phyloP scores from a whole-genome alignment of 2,113 vertebrate species.

The Drymodes brunneopygia region DNA sequence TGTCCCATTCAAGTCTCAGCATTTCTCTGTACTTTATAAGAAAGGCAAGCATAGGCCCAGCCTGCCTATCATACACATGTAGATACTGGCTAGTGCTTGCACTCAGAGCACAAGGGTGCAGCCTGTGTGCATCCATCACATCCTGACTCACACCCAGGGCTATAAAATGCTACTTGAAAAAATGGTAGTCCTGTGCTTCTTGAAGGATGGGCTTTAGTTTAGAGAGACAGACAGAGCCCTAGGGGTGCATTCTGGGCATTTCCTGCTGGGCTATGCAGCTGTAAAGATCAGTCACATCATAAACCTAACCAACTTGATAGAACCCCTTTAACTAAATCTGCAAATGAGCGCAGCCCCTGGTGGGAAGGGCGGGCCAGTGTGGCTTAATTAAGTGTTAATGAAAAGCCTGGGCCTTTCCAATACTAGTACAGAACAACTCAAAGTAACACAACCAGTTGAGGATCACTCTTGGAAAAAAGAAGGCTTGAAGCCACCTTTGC shows the following conservation, averaged over 20 bases:
- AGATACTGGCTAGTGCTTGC: neutral
- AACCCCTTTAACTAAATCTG: constrained; percentile 56
- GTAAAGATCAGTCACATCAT: constrained; percentile 63
- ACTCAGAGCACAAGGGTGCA: neutral
- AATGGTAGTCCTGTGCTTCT: constrained; percentile 51
- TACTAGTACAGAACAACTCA: neutral
- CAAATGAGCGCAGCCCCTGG: constrained; percentile 68
- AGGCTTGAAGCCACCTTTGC: neutral
- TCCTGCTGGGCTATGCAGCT: constrained; percentile 63
- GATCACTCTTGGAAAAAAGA: neutral
- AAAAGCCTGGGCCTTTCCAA: constrained; percentile 37
- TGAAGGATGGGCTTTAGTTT: constrained; percentile 67
- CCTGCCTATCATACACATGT: neutral
- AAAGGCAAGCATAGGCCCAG: neutral
- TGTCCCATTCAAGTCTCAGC: neutral
- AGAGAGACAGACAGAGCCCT: constrained; percentile 63
- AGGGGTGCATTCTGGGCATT: constrained; percentile 57
- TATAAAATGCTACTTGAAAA: constrained; percentile 38
- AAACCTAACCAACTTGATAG: constrained; percentile 61
- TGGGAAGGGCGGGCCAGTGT: constrained; percentile 56
- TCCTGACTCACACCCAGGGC: neutral
- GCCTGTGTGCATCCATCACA: neutral
- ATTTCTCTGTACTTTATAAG: neutral
- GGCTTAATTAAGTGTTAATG: constrained; percentile 68
- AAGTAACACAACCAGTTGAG: neutral